A percentile compares a stretch with the other conserved stretches of the same genome.
Conservation (phyloP, 2,113 vertebrate genomes). For the Trinectes maculatus region DNA sequence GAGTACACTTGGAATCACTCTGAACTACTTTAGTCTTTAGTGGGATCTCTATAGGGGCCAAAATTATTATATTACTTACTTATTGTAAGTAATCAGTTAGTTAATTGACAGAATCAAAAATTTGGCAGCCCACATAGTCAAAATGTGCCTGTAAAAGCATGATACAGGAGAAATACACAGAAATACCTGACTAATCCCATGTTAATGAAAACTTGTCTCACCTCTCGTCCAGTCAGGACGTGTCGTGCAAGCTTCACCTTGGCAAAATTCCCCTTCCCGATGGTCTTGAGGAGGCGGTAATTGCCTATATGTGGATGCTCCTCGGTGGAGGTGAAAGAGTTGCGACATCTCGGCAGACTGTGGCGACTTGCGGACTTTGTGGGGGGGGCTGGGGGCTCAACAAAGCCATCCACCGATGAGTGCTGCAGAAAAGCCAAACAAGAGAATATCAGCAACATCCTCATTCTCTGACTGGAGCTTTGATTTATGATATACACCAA, state of each 20-base stretch:
- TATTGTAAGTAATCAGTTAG: no score
- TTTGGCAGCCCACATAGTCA: no score
- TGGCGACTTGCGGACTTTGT: constrained; percentile 93
- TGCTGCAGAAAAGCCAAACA: constrained; percentile 79
- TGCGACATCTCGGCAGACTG: constrained; percentile 91
- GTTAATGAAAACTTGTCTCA: constrained; percentile 77
- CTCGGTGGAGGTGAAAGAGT: constrained; percentile 90
- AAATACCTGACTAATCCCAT: no score
- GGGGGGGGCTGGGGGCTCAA: constrained; percentile 86
- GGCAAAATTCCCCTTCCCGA: constrained; percentile 97
- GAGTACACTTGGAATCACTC: not conserved
- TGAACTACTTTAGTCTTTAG: not conserved
- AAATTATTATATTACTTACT: no score
- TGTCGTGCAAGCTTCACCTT: constrained; percentile 96
- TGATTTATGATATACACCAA: constrained; percentile 1
- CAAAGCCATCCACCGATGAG: constrained; percentile 92
- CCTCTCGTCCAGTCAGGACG: constrained; percentile 95
- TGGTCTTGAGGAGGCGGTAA: constrained; percentile 95
- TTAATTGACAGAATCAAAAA: constrained; percentile 1
- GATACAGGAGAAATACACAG: no score
- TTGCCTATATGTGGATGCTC: constrained; percentile 95
- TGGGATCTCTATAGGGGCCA: not conserved
- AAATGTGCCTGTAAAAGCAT: no score
- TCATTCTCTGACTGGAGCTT: not conserved
- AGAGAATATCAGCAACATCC: constrained; percentile 33